Evolutionary conservation across 2,888 invertebrate species (phyloP).

Genomic region (Pegoplata infirma): DNA sequence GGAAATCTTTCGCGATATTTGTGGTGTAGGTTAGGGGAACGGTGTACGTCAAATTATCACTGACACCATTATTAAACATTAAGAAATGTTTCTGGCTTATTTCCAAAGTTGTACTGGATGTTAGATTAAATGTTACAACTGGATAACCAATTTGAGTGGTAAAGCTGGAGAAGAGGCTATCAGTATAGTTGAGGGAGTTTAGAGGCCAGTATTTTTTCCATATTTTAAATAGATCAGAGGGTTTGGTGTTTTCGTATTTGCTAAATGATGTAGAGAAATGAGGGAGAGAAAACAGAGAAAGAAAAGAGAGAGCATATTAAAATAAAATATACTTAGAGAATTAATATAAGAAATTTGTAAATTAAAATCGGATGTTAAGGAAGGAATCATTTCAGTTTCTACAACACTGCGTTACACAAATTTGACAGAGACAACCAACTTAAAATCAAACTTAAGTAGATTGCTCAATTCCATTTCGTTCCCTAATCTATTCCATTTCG

Average conservation of each 20-base stretch:
- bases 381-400: too few relatives aligned
- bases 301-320: too few relatives aligned
- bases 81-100: conserved; percentile 74
- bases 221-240: conserved; percentile 79
- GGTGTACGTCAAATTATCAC: conserved; percentile 79
- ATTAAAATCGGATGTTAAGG: too few relatives aligned
- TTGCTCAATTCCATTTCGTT: too few relatives aligned
- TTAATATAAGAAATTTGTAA: too few relatives aligned
- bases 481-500: too few relatives aligned
- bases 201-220: conserved; percentile 76
- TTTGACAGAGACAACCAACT: too few relatives aligned
- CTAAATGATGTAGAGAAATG: conserved; percentile 72
- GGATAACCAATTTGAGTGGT: conserved; percentile 84
- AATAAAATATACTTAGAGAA: too few relatives aligned
- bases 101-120: conserved; percentile 59
- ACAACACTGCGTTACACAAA: too few relatives aligned
- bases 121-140: conserved; percentile 79
- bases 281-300: conserved; percentile 76
- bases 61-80: conserved; percentile 71
- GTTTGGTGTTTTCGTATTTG: conserved; percentile 74
- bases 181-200: too few relatives aligned
- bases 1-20: conserved; percentile 66
- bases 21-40: conserved; percentile 74
- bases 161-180: conserved; percentile 79
- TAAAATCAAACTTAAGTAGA: too few relatives aligned